Conservation (phyloP, 2,113 vertebrate species). For the Clarias magur region DNA sequence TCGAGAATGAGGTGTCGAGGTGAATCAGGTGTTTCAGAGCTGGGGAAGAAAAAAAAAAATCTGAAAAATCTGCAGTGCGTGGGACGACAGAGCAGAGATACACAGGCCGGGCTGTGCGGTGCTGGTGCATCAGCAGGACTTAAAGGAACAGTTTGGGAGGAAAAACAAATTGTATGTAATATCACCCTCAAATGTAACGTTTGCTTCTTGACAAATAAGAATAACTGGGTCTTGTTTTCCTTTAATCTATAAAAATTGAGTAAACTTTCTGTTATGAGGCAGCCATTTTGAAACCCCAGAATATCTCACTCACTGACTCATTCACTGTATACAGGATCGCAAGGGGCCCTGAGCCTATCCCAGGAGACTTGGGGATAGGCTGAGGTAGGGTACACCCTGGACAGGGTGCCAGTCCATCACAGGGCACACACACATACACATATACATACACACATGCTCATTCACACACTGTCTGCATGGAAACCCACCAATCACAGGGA, state of each 20-base stretch:
- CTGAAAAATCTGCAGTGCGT: slow-evolving; percentile 30
- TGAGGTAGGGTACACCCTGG: too few species aligned
- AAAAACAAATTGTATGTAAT: neutral
- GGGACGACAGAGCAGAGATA: neutral
- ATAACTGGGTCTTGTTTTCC: neutral
- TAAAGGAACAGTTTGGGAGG: neutral
- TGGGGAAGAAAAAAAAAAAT: neutral
- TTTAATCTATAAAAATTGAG: neutral
- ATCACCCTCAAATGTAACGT: neutral
- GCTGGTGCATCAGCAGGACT: neutral
- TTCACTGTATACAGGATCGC: too few species aligned
- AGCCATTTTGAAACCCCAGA: neutral
- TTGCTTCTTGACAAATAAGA: neutral
- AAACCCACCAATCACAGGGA: too few species aligned
- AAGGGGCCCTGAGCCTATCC: too few species aligned
- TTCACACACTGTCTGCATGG: too few species aligned
- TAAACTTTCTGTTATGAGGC: neutral
- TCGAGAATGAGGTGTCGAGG: neutral
- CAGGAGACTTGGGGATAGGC: too few species aligned
- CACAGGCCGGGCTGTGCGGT: neutral
- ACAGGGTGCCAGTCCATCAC: too few species aligned
- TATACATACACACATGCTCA: too few species aligned
- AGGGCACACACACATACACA: too few species aligned
- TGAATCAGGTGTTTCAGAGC: neutral
- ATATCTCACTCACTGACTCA: too few species aligned